Percentiles rank a stretch among this genome's conserved stretches.
These are phyloP conservation scores for Capreolus pygargus DNA, from an alignment of 2,113 vertebrate genomes.

Conservation along the genomic window DNA sequence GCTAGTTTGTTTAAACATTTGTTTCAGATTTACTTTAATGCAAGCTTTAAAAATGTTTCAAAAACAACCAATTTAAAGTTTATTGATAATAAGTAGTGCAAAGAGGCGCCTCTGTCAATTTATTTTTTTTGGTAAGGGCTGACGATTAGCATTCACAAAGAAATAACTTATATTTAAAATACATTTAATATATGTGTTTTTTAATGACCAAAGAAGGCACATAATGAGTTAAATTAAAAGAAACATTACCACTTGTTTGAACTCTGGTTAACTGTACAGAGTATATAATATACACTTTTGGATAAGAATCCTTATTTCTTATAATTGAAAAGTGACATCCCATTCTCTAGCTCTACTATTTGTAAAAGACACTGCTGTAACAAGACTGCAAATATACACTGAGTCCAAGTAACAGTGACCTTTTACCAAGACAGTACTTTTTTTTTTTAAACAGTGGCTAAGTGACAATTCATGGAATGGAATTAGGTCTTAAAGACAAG, in stretches of 20 bases:
- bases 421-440: slow-evolving; percentile 79
- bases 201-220: slow-evolving; percentile 78
- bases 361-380: slow-evolving; percentile 79
- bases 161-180: slow-evolving; percentile 69
- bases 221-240: slow-evolving; percentile 75
- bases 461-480: slow-evolving; percentile 81
- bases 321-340: slow-evolving; percentile 65
- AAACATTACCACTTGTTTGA: slow-evolving; percentile 67
- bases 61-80: slow-evolving; percentile 47
- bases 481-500: slow-evolving; percentile 81
- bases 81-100: slow-evolving; percentile 73
- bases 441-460: slow-evolving; percentile 70
- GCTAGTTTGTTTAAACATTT: slow-evolving; percentile 50
- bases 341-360: slow-evolving; percentile 69
- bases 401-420: slow-evolving; percentile 74
- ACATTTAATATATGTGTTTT: slow-evolving; percentile 50
- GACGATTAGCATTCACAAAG: slow-evolving; percentile 58
- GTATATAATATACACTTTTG: slow-evolving; percentile 66
- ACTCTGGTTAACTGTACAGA: slow-evolving; percentile 76
- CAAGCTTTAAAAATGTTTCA: not conserved
- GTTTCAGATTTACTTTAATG: slow-evolving; percentile 42
- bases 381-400: slow-evolving; percentile 76
- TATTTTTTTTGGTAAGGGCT: slow-evolving; percentile 28
- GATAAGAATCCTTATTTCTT: slow-evolving; percentile 72
- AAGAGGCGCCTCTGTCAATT: slow-evolving; percentile 64